Conservation (phyloP, 2,888 invertebrate species). For the Napeogenes inachia region DNA sequence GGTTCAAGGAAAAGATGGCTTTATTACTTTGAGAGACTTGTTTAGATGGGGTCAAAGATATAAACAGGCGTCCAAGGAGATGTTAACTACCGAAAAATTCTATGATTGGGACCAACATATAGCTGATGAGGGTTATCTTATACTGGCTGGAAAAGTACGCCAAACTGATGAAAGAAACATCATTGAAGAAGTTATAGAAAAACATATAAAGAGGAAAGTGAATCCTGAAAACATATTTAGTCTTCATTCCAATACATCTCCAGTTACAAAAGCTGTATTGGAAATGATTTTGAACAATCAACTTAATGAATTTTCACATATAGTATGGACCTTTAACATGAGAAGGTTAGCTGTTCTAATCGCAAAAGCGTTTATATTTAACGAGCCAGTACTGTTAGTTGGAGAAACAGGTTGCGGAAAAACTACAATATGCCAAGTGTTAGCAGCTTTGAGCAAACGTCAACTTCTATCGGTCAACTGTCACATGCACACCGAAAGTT, state of each 20-base stretch:
- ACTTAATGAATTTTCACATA: slow-evolving; percentile 81
- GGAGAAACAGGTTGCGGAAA: slow-evolving; percentile 99
- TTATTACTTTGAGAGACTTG: slow-evolving; percentile 95
- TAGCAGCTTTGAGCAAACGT: slow-evolving; percentile 82
- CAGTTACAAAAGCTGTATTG: slow-evolving; percentile 85
- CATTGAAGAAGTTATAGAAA: slow-evolving; percentile 87
- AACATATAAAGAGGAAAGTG: slow-evolving; percentile 87
- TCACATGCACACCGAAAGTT: slow-evolving; percentile 98
- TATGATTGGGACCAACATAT: slow-evolving; percentile 99
- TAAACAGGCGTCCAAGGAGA: slow-evolving; percentile 81
- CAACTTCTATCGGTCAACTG: slow-evolving; percentile 92
- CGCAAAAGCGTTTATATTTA: slow-evolving; percentile 90
- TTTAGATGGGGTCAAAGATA: slow-evolving; percentile 98
- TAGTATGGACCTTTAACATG: slow-evolving; percentile 98
- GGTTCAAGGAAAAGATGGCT: slow-evolving; percentile 93
- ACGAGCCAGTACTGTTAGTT: slow-evolving; percentile 96
- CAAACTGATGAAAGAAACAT: slow-evolving; percentile 87
- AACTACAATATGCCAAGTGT: slow-evolving; percentile 95
- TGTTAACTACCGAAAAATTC: slow-evolving; percentile 75
- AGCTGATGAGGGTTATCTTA: slow-evolving; percentile 96
- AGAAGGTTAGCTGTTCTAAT: slow-evolving; percentile 86
- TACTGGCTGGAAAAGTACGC: slow-evolving; percentile 95
- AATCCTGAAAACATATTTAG: slow-evolving; percentile 84
- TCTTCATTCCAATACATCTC: slow-evolving; percentile 81
- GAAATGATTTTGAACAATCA: slow-evolving; percentile 79